phyloP scores from a whole-genome alignment of 37 sponge, comb jelly and placozoan genomes.

The Axinella damicornis region DNA sequence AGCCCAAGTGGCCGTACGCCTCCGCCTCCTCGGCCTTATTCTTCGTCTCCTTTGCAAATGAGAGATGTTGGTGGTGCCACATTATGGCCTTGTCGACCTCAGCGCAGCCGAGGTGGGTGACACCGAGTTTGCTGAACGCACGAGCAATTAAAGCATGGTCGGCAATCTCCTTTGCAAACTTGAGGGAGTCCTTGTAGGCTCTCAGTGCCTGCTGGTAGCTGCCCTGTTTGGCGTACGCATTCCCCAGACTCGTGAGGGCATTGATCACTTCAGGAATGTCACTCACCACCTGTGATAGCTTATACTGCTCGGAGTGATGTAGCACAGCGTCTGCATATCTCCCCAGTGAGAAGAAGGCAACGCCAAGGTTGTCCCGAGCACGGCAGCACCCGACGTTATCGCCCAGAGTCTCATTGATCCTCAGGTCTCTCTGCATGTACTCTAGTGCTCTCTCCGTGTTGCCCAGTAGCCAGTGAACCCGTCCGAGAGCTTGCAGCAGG shows the following conservation, averaged over 20 bases:
- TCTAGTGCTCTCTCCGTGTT: constrained; percentile 76
- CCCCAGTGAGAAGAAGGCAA: constrained; percentile 68
- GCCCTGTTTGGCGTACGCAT: constrained; percentile 62
- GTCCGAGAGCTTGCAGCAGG: constrained; percentile 88
- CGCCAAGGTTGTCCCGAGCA: constrained; percentile 80
- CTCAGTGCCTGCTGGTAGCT: constrained; percentile 67
- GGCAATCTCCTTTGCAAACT: constrained; percentile 53
- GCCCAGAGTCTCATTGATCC: constrained; percentile 66
- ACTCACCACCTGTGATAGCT: constrained; percentile 45
- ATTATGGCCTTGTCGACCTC: constrained; percentile 84
- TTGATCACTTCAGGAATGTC: constrained; percentile 70
- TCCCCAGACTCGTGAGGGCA: constrained; percentile 81
- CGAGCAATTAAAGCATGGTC: constrained; percentile 59
- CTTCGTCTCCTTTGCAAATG: constrained; percentile 77
- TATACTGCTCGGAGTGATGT: constrained; percentile 78
- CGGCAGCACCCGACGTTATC: constrained; percentile 79
- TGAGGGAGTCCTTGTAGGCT: constrained; percentile 82
- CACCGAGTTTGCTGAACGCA: constrained; percentile 46
- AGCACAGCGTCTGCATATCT: constrained; percentile 70
- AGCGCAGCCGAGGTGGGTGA: constrained; percentile 16
- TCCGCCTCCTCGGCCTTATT: constrained; percentile 85
- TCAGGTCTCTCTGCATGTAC: constrained; percentile 88
- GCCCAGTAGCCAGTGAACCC: constrained; percentile 88
- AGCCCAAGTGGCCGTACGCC: constrained; percentile 83
- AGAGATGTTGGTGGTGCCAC: constrained; percentile 84